Evolutionary conservation across 2,113 vertebrate genomes (phyloP).

Genomic region (Neoarius graeffei): DNA sequence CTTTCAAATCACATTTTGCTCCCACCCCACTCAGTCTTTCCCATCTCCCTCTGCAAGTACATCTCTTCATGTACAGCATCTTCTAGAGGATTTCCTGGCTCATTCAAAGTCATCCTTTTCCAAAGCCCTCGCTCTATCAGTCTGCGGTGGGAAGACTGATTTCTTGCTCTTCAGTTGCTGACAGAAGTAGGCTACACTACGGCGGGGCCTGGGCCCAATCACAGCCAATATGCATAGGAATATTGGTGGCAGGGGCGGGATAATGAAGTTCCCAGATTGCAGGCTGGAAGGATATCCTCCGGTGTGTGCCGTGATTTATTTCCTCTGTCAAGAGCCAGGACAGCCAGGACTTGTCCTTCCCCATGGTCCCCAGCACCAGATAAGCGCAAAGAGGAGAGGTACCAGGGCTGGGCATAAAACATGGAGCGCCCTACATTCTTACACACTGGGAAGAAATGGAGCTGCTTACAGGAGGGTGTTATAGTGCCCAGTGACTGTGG

Average conservation of each 20-base stretch:
- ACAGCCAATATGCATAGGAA: slow-evolving; percentile 95
- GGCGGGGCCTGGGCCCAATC: slow-evolving; percentile 82
- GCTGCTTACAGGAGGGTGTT: slow-evolving; percentile 1
- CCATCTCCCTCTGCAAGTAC: slow-evolving; percentile 11
- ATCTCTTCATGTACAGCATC: slow-evolving; percentile 30
- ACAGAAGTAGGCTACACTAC: slow-evolving; percentile 91
- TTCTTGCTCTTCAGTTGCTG: slow-evolving; percentile 79
- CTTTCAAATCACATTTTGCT: slow-evolving; percentile 22
- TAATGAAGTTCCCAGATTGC: slow-evolving; percentile 99
- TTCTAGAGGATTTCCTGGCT: slow-evolving; percentile 48
- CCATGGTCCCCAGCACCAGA: slow-evolving; percentile 75
- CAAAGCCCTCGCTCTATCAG: slow-evolving; percentile 67
- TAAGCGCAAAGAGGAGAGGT: slow-evolving; percentile 54
- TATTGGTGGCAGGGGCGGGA: slow-evolving; percentile 89
- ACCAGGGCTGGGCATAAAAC: slow-evolving; percentile 63
- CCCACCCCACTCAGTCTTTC: slow-evolving; percentile 24
- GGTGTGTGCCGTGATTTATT: slow-evolving; percentile 98
- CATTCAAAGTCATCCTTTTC: slow-evolving; percentile 57
- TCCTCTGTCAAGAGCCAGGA: slow-evolving; percentile 97
- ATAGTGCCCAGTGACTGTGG: slow-evolving; percentile 3
- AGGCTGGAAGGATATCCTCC: slow-evolving; percentile 96
- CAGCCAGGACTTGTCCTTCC: slow-evolving; percentile 95
- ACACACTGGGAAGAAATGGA: slow-evolving; percentile 33
- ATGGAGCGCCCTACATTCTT: slow-evolving; percentile 58
- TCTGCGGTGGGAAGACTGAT: slow-evolving; percentile 81